Evolutionary conservation across 2,113 vertebrate genomes (phyloP).

Genomic region (Aegotheles bennettii): DNA sequence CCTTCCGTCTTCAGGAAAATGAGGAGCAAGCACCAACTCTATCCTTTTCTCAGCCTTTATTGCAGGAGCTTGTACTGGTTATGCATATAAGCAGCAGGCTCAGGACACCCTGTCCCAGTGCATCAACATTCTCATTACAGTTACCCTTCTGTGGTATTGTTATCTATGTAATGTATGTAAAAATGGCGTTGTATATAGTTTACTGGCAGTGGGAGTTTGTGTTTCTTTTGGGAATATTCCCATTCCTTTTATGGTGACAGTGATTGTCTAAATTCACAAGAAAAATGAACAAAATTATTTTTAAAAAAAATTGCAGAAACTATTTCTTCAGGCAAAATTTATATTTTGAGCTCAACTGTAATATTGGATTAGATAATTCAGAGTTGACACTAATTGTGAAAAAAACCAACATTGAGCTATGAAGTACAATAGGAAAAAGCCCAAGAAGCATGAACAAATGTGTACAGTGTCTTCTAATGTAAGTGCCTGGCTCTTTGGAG

Average conservation of each 20-base stretch:
- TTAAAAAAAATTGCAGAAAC: not conserved
- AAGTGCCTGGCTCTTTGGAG: conserved; percentile 55
- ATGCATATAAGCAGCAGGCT: accelerated
- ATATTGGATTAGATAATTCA: conserved; percentile 34
- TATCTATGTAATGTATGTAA: not conserved
- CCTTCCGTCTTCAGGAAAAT: not conserved
- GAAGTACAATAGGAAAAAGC: conserved; percentile 41
- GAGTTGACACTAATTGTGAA: conserved; percentile 42
- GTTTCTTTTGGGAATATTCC: conserved; percentile 20
- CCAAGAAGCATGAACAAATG: conserved; percentile 46
- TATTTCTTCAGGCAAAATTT: conserved; percentile 2
- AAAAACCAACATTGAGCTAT: not conserved
- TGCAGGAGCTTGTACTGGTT: not conserved
- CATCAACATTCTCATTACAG: not conserved
- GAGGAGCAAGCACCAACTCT: not conserved
- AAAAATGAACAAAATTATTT: conserved; percentile 3
- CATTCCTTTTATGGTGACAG: conserved; percentile 18
- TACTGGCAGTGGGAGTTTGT: not conserved
- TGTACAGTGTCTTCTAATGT: conserved; percentile 42
- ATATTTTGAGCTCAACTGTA: not conserved
- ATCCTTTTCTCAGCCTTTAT: not conserved
- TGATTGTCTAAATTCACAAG: conserved; percentile 34
- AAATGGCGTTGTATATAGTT: not conserved
- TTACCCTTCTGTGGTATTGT: not conserved
- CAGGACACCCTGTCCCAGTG: no score